A percentile compares a stretch with the other conserved stretches of the same genome.
Evolutionary conservation across 2,888 invertebrate species (phyloP).

Genomic region (Diaphora mendica): DNA sequence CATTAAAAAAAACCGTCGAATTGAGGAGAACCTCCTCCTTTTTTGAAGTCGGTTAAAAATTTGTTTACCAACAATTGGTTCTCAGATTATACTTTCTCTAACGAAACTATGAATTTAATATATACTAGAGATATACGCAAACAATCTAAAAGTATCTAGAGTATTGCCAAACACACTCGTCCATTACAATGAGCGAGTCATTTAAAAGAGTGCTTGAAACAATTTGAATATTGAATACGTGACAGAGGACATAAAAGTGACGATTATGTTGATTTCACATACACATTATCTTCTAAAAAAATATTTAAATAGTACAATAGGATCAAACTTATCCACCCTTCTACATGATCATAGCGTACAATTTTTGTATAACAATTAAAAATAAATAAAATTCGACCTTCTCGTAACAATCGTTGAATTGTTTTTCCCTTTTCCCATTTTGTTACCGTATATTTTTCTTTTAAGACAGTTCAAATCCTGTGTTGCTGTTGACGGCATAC

Average conservation of each 20-base stretch:
- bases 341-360: not conserved
- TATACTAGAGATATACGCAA: not conserved
- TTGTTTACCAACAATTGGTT: not conserved
- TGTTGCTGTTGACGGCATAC: constrained; percentile 98
- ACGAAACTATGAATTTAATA: no score
- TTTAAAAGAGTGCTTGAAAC: not conserved
- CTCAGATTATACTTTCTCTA: not conserved
- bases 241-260: not conserved
- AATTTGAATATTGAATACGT: not conserved
- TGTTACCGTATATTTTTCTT: not conserved
- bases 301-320: not conserved
- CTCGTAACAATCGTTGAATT: not conserved
- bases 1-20: no score
- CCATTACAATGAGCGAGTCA: not conserved
- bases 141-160: no score
- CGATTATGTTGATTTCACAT: not conserved
- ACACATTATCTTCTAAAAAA: not conserved
- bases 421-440: not conserved
- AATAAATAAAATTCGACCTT: not conserved
- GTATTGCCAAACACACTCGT: no score
- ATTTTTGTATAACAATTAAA: not conserved
- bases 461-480: constrained; percentile 99
- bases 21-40: no score
- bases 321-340: not conserved
- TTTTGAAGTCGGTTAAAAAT: no score